phyloP scores from a whole-genome alignment of 1,140 invertebrate species.

The Fopius arisanus region DNA sequence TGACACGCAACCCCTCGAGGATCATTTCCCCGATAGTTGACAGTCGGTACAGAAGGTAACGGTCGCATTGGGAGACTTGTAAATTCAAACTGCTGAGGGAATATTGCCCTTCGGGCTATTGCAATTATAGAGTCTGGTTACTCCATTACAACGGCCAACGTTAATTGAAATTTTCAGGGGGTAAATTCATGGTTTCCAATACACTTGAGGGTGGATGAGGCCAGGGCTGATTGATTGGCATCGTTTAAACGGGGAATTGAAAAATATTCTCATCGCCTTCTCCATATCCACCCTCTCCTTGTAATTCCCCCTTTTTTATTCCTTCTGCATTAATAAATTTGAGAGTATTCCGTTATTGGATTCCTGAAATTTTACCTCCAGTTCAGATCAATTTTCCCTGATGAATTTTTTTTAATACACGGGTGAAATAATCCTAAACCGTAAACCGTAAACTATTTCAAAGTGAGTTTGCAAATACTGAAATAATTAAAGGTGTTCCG shows the following conservation, averaged over 20 bases:
- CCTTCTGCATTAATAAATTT: not conserved
- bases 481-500: no score
- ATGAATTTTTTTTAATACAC: no score
- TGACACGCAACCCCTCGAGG: conserved; percentile 10
- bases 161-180: conserved; percentile 39
- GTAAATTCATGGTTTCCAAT: not conserved
- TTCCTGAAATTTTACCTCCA: not conserved
- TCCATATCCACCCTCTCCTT: not conserved
- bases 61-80: not conserved
- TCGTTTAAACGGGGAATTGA: conserved; percentile 4
- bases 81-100: not conserved
- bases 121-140: conserved; percentile 11
- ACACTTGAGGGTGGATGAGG: not conserved
- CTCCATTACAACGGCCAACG: conserved; percentile 11
- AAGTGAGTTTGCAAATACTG: no score
- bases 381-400: no score
- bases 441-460: no score
- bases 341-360: not conserved
- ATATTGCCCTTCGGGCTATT: conserved; percentile 1
- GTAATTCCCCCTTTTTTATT: not conserved
- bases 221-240: conserved; percentile 16
- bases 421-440: no score
- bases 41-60: conserved; percentile 26
- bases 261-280: not conserved
- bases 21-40: not conserved